Evolutionary conservation across 2,888 invertebrate genomes (phyloP).

Genomic region (Phaonia tiefii): DNA sequence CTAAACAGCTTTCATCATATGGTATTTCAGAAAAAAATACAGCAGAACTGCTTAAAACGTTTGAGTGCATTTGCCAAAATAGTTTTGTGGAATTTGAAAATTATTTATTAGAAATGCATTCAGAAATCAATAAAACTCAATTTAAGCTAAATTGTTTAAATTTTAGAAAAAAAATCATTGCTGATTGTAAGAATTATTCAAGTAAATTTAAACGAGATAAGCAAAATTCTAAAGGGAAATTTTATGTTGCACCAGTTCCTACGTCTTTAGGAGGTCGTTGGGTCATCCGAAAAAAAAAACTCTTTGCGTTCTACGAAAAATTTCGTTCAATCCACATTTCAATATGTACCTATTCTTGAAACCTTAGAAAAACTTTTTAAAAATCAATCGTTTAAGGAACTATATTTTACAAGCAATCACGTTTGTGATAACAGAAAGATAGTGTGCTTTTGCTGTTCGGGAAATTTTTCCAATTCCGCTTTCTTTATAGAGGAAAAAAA

Average conservation of each 20-base stretch:
- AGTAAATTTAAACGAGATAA: background rate
- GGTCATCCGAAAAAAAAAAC: slow-evolving; percentile 14
- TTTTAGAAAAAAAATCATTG: slow-evolving; percentile 16
- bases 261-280: slow-evolving; percentile 30
- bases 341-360: no score
- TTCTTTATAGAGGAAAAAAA: slow-evolving; percentile 46
- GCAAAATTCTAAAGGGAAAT: slow-evolving; percentile 9
- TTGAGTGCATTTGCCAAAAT: background rate
- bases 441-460: slow-evolving; percentile 35
- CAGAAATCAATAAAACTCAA: slow-evolving; percentile 16
- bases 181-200: slow-evolving; percentile 1
- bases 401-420: slow-evolving; percentile 43
- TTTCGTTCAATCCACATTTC: slow-evolving; percentile 47
- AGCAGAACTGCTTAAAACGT: slow-evolving; percentile 19
- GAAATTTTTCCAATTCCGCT: slow-evolving; percentile 38
- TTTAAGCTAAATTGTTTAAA: slow-evolving; percentile 33
- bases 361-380: slow-evolving; percentile 30
- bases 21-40: slow-evolving; percentile 23
- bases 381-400: slow-evolving; percentile 46
- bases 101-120: slow-evolving; percentile 14
- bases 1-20: no score
- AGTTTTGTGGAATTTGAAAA: slow-evolving; percentile 34
- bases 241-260: slow-evolving; percentile 22
- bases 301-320: slow-evolving; percentile 24
- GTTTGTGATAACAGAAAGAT: no score